Conservation (phyloP, 2,888 invertebrate genomes). For the Alloplasta piceator region DNA sequence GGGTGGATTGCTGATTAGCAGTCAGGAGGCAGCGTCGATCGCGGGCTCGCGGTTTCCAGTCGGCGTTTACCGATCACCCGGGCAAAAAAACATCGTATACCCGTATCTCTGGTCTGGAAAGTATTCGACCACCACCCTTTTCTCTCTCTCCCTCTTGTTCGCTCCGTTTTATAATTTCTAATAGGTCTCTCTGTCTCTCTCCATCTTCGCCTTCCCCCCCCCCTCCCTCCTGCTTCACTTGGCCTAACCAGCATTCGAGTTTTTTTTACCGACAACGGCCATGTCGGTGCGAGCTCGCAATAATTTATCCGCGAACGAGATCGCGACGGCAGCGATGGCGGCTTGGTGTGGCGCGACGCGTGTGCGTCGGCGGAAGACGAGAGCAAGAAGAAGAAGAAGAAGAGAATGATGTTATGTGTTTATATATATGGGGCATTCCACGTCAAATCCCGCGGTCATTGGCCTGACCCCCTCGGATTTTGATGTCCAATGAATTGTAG, state of each 20-base stretch:
- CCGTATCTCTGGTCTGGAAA: slow-evolving; percentile 58
- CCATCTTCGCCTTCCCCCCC: slow-evolving; percentile 40
- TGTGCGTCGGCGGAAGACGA: slow-evolving; percentile 68
- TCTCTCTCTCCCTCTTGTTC: slow-evolving; percentile 53
- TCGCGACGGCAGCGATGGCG: slow-evolving; percentile 64
- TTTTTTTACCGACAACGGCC: slow-evolving; percentile 66
- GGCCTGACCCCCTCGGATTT: too few relatives aligned
- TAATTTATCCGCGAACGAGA: slow-evolving; percentile 63
- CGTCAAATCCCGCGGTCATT: too few relatives aligned
- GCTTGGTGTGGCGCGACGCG: slow-evolving; percentile 65
- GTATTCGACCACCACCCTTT: slow-evolving; percentile 52
- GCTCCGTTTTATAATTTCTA: slow-evolving; percentile 70
- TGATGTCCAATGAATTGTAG: too few relatives aligned
- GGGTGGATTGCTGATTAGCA: slow-evolving; percentile 63
- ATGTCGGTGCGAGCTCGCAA: slow-evolving; percentile 67
- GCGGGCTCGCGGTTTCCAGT: slow-evolving; percentile 63
- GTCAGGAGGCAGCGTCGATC: slow-evolving; percentile 68
- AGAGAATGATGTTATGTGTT: slow-evolving; percentile 28
- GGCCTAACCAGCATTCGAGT: slow-evolving; percentile 28
- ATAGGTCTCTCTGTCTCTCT: slow-evolving; percentile 57
- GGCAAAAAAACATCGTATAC: slow-evolving; percentile 66
- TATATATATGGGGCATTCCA: too few relatives aligned
- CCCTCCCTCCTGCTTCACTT: slow-evolving; percentile 18
- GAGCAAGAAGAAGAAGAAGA: slow-evolving; percentile 45
- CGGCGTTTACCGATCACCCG: slow-evolving; percentile 68